These are phyloP conservation scores for Leptestheria dahalacensis DNA, from an alignment of 1,140 invertebrate species.

Conservation along the genomic window DNA sequence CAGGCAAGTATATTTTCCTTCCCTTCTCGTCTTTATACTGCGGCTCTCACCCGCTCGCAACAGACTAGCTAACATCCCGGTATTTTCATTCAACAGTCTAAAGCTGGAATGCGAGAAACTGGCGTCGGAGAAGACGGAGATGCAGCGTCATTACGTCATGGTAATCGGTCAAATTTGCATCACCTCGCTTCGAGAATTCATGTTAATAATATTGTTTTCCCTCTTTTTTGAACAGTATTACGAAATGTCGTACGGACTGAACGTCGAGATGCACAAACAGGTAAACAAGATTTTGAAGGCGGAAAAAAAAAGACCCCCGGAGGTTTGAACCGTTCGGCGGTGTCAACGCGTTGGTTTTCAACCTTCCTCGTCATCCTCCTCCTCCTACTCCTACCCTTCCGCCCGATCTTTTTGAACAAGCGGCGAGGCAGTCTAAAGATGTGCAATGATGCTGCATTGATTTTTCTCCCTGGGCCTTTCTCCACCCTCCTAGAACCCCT, in stretches of 20 bases:
- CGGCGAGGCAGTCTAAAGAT: background rate
- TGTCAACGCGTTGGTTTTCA: background rate
- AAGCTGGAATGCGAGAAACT: constrained; percentile 66
- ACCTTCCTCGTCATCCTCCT: background rate
- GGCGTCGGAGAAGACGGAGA: constrained; percentile 90
- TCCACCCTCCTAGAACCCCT: background rate
- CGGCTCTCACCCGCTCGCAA: constrained; percentile 35
- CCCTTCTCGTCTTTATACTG: constrained; percentile 55
- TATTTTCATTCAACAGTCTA: constrained; percentile 22
- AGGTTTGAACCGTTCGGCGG: constrained; percentile 6
- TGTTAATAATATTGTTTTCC: constrained; percentile 6
- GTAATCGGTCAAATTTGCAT: too few species aligned
- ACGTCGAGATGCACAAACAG: constrained; percentile 99
- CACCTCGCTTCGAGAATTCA: too few species aligned
- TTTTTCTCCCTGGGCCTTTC: constrained; percentile 8
- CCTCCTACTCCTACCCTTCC: too few species aligned
- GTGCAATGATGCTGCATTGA: constrained; percentile 12
- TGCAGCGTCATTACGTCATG: constrained; percentile 95
- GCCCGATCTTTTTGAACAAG: background rate
- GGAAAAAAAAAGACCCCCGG: background rate
- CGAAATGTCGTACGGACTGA: constrained; percentile 98
- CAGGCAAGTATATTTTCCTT: constrained; percentile 58
- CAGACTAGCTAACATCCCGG: background rate
- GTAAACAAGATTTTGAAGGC: constrained; percentile 38
- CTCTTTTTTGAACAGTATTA: constrained; percentile 76